Evolutionary conservation across 2,113 vertebrate genomes (phyloP), one percentile per base, ranked within the genome.

Genomic region (Sebastes fasciatus): DNA sequence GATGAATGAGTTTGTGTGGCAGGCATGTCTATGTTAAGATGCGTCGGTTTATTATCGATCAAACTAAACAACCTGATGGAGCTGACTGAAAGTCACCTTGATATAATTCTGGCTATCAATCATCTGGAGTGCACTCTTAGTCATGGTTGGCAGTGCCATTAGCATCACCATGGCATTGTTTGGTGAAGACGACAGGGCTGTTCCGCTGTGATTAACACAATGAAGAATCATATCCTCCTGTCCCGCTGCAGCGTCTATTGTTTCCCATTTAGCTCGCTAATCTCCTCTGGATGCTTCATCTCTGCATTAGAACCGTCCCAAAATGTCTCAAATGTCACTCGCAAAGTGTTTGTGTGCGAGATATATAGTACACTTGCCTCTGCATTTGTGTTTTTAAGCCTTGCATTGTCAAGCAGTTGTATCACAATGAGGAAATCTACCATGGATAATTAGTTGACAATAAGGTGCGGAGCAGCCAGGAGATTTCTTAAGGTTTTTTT

Each of bases 1-100:
- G 92, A 95, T 90, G 79, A 91, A 94, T 93, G 94, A 85, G 84
- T 87, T 79, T 76, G 89, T 68, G 60, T 83, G 83, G 58, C 83
- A 88, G 80, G 74, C 87, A 75, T 86, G 80, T 86, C 84, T 88
- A 78, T 78, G 87, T 92, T 87, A 89, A 87, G 90, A 94, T 75
- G 77, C 77, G 80, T 80, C 87, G 80, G 91, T 94, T 26, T 93
- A 91, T 94, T 95, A 95, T 96, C 92, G 94, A 96, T 96, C 94
- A 95, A 91, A 88, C 89, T 71, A 78, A 92, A 92, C 85, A 94
- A 95, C 88, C 92, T 93, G 94, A 93, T 91, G 90, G 89, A 93
- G 90, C 73, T 78, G 92, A 91, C 90, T 90, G 87, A 94, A 95
- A 95, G 95, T 96, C 95, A 95, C 95, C 96, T 96, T 96, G 92